phyloP scores from a whole-genome alignment of 2,888 invertebrate species.

The Synergus laeviventris region DNA sequence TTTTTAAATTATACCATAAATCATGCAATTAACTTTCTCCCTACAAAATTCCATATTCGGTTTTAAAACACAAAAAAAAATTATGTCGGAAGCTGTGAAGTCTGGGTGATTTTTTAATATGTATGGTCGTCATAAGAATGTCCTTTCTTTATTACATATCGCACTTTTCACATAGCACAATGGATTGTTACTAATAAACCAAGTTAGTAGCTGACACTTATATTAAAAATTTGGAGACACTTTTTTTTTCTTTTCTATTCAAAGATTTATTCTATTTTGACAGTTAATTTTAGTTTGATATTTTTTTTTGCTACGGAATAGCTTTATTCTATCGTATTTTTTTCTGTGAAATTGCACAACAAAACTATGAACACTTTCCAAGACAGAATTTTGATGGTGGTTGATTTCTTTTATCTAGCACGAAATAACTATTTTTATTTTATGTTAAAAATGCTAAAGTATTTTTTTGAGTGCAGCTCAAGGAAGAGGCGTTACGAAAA shows the following conservation, averaged over 20 bases:
- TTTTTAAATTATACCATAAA: not conserved
- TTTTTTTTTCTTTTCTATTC: not conserved
- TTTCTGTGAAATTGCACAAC: not conserved
- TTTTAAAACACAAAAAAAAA: conserved; percentile 18
- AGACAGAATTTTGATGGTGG: not conserved
- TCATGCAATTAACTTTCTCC: conserved; percentile 32
- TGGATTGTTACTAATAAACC: not conserved
- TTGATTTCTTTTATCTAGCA: not conserved
- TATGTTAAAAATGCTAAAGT: conserved; percentile 37
- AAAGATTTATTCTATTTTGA: no score
- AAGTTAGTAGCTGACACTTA: not conserved
- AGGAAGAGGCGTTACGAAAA: conserved; percentile 86
- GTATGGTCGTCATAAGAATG: not conserved
- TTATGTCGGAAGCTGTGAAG: conserved; percentile 21
- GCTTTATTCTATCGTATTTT: no score
- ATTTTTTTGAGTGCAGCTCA: conserved; percentile 78
- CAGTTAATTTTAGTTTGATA: no score
- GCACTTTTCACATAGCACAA: not conserved
- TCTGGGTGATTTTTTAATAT: not conserved
- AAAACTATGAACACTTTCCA: not conserved
- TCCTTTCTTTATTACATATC: not conserved
- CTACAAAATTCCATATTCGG: conserved; percentile 21
- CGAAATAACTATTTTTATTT: conserved; percentile 19
- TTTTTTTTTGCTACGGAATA: no score
- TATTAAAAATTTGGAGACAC: not conserved